These are phyloP conservation scores for Athalia circularis DNA, from an alignment of 2,888 invertebrate species.

Conservation along the genomic window DNA sequence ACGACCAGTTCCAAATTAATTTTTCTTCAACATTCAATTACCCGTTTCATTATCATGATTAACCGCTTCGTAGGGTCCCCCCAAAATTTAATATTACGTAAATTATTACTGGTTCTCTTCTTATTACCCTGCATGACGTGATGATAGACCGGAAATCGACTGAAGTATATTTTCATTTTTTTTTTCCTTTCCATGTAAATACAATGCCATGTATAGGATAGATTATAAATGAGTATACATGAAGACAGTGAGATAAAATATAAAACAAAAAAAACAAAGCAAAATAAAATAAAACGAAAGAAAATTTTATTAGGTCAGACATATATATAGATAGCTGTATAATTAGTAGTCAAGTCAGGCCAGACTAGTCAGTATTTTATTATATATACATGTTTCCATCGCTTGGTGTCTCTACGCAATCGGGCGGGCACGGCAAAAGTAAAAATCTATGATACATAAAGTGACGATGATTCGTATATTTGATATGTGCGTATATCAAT, in stretches of 20 bases:
- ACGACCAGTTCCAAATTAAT: too few species aligned
- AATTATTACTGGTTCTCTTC: background rate
- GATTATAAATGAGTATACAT: background rate
- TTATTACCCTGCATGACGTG: background rate
- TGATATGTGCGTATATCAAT: slow-evolving; percentile 52
- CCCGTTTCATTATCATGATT: too few species aligned
- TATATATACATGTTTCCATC: slow-evolving; percentile 37
- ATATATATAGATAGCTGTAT: background rate
- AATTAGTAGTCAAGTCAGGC: slow-evolving; percentile 37
- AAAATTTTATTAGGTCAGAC: background rate
- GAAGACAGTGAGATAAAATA: background rate
- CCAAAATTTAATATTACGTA: too few species aligned
- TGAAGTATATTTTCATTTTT: background rate
- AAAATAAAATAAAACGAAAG: background rate
- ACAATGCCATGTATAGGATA: background rate
- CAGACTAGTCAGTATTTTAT: slow-evolving; percentile 68
- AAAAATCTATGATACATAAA: slow-evolving; percentile 5
- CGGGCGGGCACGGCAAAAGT: background rate
- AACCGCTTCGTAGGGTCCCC: too few species aligned
- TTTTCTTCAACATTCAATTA: too few species aligned
- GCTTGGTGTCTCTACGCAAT: slow-evolving; percentile 40
- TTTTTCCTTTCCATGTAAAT: background rate
- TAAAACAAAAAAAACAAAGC: background rate
- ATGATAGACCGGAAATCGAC: too few species aligned
- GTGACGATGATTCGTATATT: slow-evolving; percentile 57